These are phyloP conservation scores for Pachyrhynchus sulphureomaculatus DNA, from an alignment of 1,140 invertebrate genomes.

Conservation along the genomic window DNA sequence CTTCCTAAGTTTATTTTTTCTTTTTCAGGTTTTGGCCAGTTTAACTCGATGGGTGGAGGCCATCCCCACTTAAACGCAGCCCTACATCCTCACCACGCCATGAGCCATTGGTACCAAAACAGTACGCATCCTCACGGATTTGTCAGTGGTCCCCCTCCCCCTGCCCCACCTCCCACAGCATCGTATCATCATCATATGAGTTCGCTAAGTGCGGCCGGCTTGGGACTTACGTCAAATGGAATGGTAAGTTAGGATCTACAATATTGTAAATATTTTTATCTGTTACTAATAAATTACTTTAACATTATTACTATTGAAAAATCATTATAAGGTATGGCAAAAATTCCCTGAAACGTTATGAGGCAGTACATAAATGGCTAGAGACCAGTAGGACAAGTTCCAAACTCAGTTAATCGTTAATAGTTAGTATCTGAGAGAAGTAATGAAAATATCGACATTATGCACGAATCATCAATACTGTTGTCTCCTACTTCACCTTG, in stretches of 20 bases:
- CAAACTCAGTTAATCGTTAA: too few species aligned
- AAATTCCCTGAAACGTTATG: too few species aligned
- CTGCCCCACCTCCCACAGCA: constrained; percentile 49
- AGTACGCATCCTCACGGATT: constrained; percentile 50
- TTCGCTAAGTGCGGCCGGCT: constrained; percentile 48
- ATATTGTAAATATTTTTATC: not conserved
- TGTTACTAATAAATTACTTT: too few species aligned
- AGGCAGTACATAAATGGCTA: too few species aligned
- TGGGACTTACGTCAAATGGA: constrained; percentile 50
- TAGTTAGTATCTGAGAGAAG: too few species aligned
- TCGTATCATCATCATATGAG: constrained; percentile 52
- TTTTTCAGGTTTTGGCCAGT: constrained; percentile 56
- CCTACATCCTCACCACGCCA: constrained; percentile 50
- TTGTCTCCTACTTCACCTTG: too few species aligned
- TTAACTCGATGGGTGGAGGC: constrained; percentile 48
- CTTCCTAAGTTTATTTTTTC: constrained; percentile 47
- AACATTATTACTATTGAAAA: too few species aligned
- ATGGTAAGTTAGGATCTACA: constrained; percentile 45
- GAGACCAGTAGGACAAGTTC: too few species aligned
- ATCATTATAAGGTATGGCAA: too few species aligned
- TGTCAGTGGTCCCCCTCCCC: constrained; percentile 49
- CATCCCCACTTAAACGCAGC: constrained; percentile 51
- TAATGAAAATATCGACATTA: too few species aligned
- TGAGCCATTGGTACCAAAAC: constrained; percentile 52
- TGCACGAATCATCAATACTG: too few species aligned